A percentile compares a stretch with the other conserved stretches of the same genome.
These are phyloP conservation scores for Psammodynastes pulverulentus DNA, from an alignment of 2,113 vertebrate species.

Conservation along the genomic window DNA sequence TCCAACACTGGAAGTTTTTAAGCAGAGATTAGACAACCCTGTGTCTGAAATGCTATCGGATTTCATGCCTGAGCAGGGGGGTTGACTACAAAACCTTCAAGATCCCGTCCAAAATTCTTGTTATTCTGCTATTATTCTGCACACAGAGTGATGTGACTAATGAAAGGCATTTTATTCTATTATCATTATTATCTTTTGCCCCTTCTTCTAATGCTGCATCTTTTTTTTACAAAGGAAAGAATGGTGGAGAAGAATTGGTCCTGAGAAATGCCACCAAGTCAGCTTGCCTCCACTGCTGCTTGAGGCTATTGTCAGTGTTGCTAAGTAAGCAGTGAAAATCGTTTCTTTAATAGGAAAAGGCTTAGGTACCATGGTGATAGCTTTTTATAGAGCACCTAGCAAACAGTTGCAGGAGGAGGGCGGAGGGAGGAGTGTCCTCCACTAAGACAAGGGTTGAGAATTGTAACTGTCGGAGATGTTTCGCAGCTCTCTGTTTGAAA, in stretches of 20 bases:
- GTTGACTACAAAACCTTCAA: neutral
- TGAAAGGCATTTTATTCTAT: conserved; percentile 22
- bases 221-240: conserved; percentile 36
- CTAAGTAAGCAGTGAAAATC: conserved; percentile 60
- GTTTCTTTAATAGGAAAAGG: conserved; percentile 59
- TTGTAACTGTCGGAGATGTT: neutral
- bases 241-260: conserved; percentile 52
- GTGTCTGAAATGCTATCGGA: neutral
- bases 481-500: neutral
- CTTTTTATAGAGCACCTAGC: conserved; percentile 52
- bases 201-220: conserved; percentile 13
- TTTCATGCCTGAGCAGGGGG: neutral
- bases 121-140: neutral
- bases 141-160: conserved; percentile 19
- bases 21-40: neutral
- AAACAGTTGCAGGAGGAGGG: conserved; percentile 33
- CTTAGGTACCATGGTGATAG: conserved; percentile 53
- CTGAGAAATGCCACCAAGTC: conserved; percentile 61
- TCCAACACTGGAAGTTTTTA: neutral
- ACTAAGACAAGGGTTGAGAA: neutral
- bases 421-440: neutral
- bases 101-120: neutral
- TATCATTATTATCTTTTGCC: no score
- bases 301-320: conserved; percentile 62
- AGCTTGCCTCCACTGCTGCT: conserved; percentile 57